These are phyloP conservation scores for Bos javanicus DNA, from an alignment of 2,113 vertebrate species.

Conservation along the genomic window DNA sequence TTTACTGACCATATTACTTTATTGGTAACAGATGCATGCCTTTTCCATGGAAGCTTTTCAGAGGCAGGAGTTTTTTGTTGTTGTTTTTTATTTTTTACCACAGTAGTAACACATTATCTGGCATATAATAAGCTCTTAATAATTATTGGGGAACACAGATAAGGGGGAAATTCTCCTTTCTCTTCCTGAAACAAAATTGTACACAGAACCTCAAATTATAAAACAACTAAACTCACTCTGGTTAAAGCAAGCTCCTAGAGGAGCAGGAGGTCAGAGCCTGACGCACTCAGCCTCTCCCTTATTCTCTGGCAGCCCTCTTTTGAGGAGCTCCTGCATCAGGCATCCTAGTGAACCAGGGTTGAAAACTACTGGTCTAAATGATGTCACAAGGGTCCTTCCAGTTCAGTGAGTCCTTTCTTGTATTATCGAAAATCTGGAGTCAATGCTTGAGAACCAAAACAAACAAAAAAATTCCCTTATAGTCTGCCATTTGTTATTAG, in stretches of 20 bases:
- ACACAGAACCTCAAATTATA: neutral
- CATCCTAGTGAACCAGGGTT: neutral
- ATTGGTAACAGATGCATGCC: neutral
- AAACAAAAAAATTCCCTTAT: neutral
- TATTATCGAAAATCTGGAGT: neutral
- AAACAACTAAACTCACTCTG: neutral
- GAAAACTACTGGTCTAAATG: neutral
- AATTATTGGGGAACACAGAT: neutral
- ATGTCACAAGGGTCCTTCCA: neutral
- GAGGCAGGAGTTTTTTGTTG: neutral
- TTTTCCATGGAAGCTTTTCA: conserved; percentile 25
- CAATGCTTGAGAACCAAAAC: neutral
- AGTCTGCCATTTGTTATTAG: neutral
- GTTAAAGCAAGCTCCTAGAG: neutral
- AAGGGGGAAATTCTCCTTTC: neutral
- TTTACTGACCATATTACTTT: neutral
- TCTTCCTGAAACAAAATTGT: neutral
- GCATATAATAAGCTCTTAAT: neutral
- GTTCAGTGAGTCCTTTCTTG: neutral
- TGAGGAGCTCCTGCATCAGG: neutral
- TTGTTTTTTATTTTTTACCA: neutral
- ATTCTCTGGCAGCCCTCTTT: neutral
- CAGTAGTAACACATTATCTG: neutral
- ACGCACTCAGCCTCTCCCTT: neutral
- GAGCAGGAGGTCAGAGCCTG: neutral